Base-by-base conservation (phyloP, 2,797 vertebrate species). In the Myotis myotis region DNA sequence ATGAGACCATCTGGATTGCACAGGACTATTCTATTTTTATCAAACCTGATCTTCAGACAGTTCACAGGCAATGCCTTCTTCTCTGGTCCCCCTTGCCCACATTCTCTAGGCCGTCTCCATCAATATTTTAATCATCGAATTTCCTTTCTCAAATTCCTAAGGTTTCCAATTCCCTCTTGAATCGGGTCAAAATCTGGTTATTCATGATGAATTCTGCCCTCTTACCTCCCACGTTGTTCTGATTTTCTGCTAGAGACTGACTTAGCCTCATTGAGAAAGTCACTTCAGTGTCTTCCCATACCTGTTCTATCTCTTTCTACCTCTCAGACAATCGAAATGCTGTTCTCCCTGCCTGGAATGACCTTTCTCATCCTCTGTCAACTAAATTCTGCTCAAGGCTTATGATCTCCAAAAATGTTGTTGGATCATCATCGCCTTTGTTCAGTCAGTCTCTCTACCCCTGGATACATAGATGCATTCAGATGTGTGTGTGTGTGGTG, bases 1-100 rank as follows among this genome's bases (percentile, higher is more conserved):
- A 78, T 76, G 71, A 95, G 33, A 62, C 47, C 85, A 78, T 89
- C 62, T 88, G 66, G 57, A 68, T 90, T 87, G 81, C 82, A 88
- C 47, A 93, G 88, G 71, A 86, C 55, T 23, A 1, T 92, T 79
- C 33, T 71, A 28, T 80, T 89, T 86, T 91, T 62, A 89, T 55
- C 75, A 83, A 62, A 85, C 47, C 23, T 85, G 23, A 2, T 95
- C n/a, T 89, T 64, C 20, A 83, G 81, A 81, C 19, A 74, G 70
- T 28, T 89, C 36, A 15, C 44, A 89, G 71, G 11, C 23, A 84
- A 72, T 38, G 38, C 3, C 28, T n/a, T 81, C n/a, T 51, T 19
- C 20, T 62, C 49, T 66, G 8, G 8, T 23, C 8, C 2, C 28
- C 20, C 0, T 11, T 2, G 13, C 3, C 41, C 41, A 55, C 44